Base-by-base conservation (phyloP, 1,140 invertebrate genomes). In the Drosophila kurseongensis region DNA sequence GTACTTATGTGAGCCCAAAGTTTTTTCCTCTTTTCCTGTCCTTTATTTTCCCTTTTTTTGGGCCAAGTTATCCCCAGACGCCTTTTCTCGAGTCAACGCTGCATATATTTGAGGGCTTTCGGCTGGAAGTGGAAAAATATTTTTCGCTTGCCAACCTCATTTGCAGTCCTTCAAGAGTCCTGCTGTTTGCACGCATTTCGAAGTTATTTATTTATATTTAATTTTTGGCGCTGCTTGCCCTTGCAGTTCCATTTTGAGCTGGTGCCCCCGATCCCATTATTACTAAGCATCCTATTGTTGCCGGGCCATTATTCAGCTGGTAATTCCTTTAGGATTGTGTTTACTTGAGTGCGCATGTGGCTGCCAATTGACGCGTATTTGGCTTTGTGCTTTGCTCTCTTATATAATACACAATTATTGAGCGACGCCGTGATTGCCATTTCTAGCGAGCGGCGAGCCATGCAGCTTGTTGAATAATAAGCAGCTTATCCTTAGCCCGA, bases 311-410 rank as follows among this genome's bases (percentile, higher is more conserved):
- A 85, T 89, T 76, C 61, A 76, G 75, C 75, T 81, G 75, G 86
- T 90, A 90, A 90, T 90, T 85, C 86, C 81, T 82, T 76, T 56
- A 88, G 80, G 88, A 90, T 91, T 91, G 66, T 84, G 80, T 88
- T 84, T 84, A 80, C 79, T 83, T 80, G 79, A 90, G 82, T 86
- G 82, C 80, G 80, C 84, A 85, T 89, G 85, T 89, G 84, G 84
- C 84, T 90, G 88, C 82, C 86, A 83, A 90, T 91, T 90, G 88
- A 86, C 86, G 88, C 82, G 80, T 86, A 80, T 91, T 90, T 90
- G 82, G 67, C 76, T 86, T 90, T 83, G 57, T 80, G 86, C 76
- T 83, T 82, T 78, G 38, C 50, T 44, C 42, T 45, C 48, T 61
- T 72, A 77, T 67, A 85, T 77, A 85, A 85, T 66, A 69, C 61